These are phyloP conservation scores for Cosmorhoe ocellata DNA, from an alignment of 2,888 invertebrate genomes.

Conservation along the genomic window DNA sequence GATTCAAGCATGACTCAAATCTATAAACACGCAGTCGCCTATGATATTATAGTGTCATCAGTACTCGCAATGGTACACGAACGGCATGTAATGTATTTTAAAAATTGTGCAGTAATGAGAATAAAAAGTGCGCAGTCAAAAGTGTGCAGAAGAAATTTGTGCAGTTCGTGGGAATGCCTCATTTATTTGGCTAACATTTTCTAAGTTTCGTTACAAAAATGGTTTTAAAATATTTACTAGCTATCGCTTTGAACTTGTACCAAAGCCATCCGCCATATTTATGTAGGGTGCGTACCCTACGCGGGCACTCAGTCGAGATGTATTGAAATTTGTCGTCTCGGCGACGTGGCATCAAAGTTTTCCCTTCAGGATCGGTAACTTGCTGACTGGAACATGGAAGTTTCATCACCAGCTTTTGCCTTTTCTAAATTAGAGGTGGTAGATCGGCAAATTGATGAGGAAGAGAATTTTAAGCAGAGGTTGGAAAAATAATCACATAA, in stretches of 20 bases:
- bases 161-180: too few species aligned
- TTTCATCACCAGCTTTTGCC: slow-evolving; percentile 29
- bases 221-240: too few species aligned
- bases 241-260: slow-evolving; percentile 38
- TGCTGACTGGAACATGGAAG: slow-evolving; percentile 41
- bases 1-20: too few species aligned
- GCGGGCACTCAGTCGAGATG: slow-evolving; percentile 48
- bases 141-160: too few species aligned
- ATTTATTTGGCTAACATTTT: too few species aligned
- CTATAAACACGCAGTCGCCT: too few species aligned
- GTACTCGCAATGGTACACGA: too few species aligned
- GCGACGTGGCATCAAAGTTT: slow-evolving; percentile 46
- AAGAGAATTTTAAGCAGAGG: background rate
- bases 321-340: slow-evolving; percentile 74
- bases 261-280: slow-evolving; percentile 55
- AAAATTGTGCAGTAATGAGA: too few species aligned
- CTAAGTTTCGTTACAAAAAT: too few species aligned
- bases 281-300: slow-evolving; percentile 53
- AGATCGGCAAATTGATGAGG: background rate
- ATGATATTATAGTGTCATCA: too few species aligned
- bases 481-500: background rate
- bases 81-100: too few species aligned
- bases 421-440: background rate
- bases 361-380: slow-evolving; percentile 41
- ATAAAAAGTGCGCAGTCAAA: too few species aligned